Evolutionary conservation across 2,797 vertebrate species (phyloP), one percentile per base, ranked within the genome.

Genomic region (Capromys pilorides): DNA sequence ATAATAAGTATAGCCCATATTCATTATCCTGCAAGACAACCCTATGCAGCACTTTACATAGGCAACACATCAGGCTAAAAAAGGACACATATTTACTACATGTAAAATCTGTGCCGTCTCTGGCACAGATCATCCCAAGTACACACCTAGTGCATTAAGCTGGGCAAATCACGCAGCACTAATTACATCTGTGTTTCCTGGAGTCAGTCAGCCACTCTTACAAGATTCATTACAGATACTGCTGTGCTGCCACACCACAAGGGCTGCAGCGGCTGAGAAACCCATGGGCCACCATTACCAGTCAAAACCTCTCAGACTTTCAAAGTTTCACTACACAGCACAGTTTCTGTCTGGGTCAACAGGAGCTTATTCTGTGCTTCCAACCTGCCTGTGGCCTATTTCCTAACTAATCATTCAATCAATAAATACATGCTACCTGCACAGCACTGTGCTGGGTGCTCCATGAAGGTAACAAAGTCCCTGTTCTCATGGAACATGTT

Each of bases 81-180:
- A 69, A 59, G 78, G 19, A 77, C 39, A 57, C 16, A 39, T 71
- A 86, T 81, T 62, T 71, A 57, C 26, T 69, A 80, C 24, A 3
- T 73, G 82, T 94, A 21, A 67, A 96, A 93, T 41, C 28, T 88
- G 57, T 67, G 64, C 75, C 69, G 4, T 71, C 57, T 49, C 41
- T 91, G 87, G 88, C 51, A 62, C 1, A 88, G 41, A 87, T 41
- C 69, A 36, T 64, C 54, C 31, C 54, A 81, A 90, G 78, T 57
- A 69, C 1, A 36, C 16, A 81, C 13, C 61, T 14, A 51, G 1
- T 69, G n/a, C 33, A 41, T 14, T 31, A 85, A 75, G 59, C 8
- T 62, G 41, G 33, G 64, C 41, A 51, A 51, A 86, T 49, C 13
- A 54, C 88, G 49, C 49, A 69, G 26, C 71, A 59, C 19, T 83